A percentile compares a stretch with the other conserved stretches of the same genome.
These are phyloP conservation scores for Pangasius krempfi DNA, from an alignment of 2,797 vertebrate species.

Conservation along the genomic window DNA sequence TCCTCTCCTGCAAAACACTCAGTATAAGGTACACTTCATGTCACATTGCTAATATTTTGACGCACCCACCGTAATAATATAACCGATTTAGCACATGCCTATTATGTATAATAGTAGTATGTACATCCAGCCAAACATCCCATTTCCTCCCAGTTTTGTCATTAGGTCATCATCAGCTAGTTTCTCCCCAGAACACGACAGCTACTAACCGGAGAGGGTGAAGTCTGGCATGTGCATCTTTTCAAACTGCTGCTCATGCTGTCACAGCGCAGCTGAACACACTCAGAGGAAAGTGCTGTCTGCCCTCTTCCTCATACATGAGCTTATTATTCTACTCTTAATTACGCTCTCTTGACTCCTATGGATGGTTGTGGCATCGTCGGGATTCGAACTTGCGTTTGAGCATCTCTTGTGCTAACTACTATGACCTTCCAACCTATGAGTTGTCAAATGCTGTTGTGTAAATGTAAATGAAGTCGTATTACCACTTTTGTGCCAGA, in stretches of 20 bases:
- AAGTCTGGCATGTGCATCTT: neutral
- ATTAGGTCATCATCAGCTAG: neutral
- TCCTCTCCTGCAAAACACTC: too few species aligned
- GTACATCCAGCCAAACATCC: too few species aligned
- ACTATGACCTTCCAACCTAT: neutral
- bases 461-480: neutral
- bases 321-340: neutral
- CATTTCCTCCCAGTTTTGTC: neutral
- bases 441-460: neutral
- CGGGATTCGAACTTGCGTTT: neutral
- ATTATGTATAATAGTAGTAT: neutral
- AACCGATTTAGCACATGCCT: neutral
- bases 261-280: neutral
- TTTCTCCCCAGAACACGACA: neutral
- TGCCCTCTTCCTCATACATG: neutral
- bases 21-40: too few species aligned
- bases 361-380: neutral
- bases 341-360: neutral
- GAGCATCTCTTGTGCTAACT: neutral
- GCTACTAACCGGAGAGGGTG: neutral
- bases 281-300: neutral
- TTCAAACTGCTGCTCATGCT: neutral
- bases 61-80: neutral
- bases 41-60: too few species aligned
- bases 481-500: neutral